A percentile compares a stretch with the other conserved stretches of the same genome.
These are phyloP conservation scores for Pterostichus niger DNA, from an alignment of 2,888 invertebrate species.

Conservation along the genomic window DNA sequence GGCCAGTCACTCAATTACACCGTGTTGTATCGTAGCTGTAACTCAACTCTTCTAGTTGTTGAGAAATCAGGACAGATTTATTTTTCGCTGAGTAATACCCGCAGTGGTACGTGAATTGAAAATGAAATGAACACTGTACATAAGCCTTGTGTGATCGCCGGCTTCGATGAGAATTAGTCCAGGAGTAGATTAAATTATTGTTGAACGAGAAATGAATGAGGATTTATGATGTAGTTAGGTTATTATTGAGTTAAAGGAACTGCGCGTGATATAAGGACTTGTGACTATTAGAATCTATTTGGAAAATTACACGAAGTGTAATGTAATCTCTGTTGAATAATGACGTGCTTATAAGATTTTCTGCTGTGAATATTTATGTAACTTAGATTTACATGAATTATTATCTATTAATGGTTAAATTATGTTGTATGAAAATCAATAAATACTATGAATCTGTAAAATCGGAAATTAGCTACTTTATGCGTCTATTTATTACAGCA, in stretches of 20 bases:
- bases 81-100: constrained; percentile 55
- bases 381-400: too few species aligned
- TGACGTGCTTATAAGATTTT: constrained; percentile 9
- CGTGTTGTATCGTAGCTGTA: too few species aligned
- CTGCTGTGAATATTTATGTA: background rate
- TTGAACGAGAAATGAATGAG: constrained; percentile 50
- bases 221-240: constrained; percentile 46
- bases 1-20: constrained; percentile 13
- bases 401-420: too few species aligned
- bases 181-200: constrained; percentile 45
- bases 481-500: too few species aligned
- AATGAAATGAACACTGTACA: constrained; percentile 20
- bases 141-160: background rate
- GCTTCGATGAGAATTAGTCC: constrained; percentile 26
- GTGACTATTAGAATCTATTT: constrained; percentile 32
- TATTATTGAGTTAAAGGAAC: constrained; percentile 50
- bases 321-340: background rate
- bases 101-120: constrained; percentile 24
- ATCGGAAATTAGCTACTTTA: too few species aligned
- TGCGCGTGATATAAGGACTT: constrained; percentile 14
- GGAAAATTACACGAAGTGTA: constrained; percentile 43
- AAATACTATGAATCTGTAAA: too few species aligned
- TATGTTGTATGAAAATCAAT: too few species aligned
- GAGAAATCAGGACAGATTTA: constrained; percentile 30
- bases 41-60: background rate